These are phyloP conservation scores for Phania funesta DNA, from an alignment of 2,888 invertebrate species.

Conservation along the genomic window DNA sequence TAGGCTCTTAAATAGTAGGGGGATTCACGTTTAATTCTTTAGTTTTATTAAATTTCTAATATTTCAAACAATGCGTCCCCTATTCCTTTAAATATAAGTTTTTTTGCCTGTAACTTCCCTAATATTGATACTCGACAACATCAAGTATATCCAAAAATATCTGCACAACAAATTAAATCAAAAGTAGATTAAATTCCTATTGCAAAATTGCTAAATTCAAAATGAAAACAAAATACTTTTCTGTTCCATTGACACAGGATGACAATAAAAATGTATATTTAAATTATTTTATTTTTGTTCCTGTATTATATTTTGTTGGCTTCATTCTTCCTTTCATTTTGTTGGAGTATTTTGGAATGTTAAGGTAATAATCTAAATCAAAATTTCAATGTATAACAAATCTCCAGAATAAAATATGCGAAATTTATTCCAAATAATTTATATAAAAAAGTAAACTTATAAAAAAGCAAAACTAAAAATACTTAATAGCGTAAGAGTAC, in stretches of 20 bases:
- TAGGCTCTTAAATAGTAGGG: background rate
- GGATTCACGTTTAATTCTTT: background rate
- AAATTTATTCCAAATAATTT: background rate
- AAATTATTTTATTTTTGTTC: conserved; percentile 31
- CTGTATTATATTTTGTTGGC: background rate
- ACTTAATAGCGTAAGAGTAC: too few species aligned
- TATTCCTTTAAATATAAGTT: background rate
- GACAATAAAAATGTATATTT: conserved; percentile 59
- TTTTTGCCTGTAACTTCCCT: background rate
- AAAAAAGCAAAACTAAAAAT: background rate
- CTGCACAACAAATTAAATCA: conserved; percentile 38
- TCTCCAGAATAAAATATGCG: conserved; percentile 42
- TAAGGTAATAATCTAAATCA: conserved; percentile 41
- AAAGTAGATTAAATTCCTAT: conserved; percentile 32
- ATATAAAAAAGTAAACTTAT: too few species aligned
- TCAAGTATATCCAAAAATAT: background rate
- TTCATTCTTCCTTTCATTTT: conserved; percentile 11
- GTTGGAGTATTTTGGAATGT: background rate
- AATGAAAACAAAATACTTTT: conserved; percentile 34
- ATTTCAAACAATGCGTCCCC: too few species aligned
- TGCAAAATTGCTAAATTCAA: conserved; percentile 46
- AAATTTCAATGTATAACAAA: conserved; percentile 45
- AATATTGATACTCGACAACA: background rate
- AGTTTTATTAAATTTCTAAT: background rate
- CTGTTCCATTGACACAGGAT: conserved; percentile 28